Evolutionary conservation across 2,888 invertebrate genomes (phyloP).

Genomic region (Odontomyia ornata): DNA sequence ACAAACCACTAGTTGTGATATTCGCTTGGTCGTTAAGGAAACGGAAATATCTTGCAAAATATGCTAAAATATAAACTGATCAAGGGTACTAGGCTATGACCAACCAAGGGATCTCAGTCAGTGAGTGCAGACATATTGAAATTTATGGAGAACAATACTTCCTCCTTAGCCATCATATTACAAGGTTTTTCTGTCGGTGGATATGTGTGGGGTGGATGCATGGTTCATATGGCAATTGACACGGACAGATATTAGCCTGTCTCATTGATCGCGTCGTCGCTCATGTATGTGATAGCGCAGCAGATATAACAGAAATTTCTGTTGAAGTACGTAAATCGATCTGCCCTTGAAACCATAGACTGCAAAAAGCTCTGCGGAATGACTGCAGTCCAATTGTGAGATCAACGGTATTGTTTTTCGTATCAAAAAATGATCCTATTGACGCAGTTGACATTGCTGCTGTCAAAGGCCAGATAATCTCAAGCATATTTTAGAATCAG

Average conservation of each 20-base stretch:
- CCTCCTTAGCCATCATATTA: constrained; percentile 74
- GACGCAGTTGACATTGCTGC: constrained; percentile 77
- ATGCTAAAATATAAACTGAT: constrained; percentile 81
- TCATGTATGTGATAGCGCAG: constrained; percentile 90
- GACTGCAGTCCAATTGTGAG: constrained; percentile 77
- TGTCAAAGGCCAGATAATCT: too few species aligned
- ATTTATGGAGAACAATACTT: constrained; percentile 74
- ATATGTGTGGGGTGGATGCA: constrained; percentile 86
- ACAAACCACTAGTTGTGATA: constrained; percentile 80
- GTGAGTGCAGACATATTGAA: constrained; percentile 79
- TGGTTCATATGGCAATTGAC: constrained; percentile 70
- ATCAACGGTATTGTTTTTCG: constrained; percentile 79
- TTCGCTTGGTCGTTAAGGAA: constrained; percentile 87
- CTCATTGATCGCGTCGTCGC: constrained; percentile 76
- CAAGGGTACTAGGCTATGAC: constrained; percentile 91
- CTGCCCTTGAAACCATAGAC: constrained; percentile 75
- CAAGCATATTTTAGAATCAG: too few species aligned
- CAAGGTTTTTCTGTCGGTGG: constrained; percentile 93
- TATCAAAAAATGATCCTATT: constrained; percentile 79
- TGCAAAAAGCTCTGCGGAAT: constrained; percentile 73
- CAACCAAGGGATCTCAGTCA: constrained; percentile 80
- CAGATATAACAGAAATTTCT: constrained; percentile 76
- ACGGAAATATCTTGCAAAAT: constrained; percentile 84
- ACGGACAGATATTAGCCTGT: constrained; percentile 68
- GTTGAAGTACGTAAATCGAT: constrained; percentile 73